Conservation (phyloP, 1,140 invertebrate genomes). For the Dolichoris vasculosae region DNA sequence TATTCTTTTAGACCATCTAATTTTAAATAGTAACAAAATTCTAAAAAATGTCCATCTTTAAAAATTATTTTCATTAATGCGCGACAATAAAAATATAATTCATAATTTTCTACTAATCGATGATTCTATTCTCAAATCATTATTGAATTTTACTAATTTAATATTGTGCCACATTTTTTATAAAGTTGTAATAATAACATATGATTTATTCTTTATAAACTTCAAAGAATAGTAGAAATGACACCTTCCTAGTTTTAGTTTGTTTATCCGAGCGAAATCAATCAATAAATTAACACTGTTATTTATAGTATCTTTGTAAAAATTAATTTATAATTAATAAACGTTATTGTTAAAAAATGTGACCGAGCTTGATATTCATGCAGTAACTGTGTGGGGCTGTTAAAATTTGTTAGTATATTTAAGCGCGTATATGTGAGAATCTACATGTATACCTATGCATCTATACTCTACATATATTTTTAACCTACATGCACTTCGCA, state of each 20-base stretch:
- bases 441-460: background rate
- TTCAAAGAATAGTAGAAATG: background rate
- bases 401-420: background rate
- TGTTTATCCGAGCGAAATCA: background rate
- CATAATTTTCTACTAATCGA: no score
- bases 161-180: background rate
- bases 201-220: background rate
- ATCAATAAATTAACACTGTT: slow-evolving; percentile 13
- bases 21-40: background rate
- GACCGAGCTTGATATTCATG: background rate
- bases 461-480: background rate
- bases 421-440: background rate
- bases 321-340: slow-evolving; percentile 8
- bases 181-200: background rate
- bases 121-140: no score
- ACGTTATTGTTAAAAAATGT: slow-evolving; percentile 6
- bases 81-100: no score
- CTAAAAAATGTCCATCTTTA: background rate
- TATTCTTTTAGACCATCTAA: background rate
- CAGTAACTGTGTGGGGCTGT: background rate
- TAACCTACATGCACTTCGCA: background rate
- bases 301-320: background rate
- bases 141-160: no score
- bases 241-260: background rate
- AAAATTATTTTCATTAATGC: no score